Evolutionary conservation across 2,888 invertebrate species (phyloP).

Genomic region (Orgyia antiqua): DNA sequence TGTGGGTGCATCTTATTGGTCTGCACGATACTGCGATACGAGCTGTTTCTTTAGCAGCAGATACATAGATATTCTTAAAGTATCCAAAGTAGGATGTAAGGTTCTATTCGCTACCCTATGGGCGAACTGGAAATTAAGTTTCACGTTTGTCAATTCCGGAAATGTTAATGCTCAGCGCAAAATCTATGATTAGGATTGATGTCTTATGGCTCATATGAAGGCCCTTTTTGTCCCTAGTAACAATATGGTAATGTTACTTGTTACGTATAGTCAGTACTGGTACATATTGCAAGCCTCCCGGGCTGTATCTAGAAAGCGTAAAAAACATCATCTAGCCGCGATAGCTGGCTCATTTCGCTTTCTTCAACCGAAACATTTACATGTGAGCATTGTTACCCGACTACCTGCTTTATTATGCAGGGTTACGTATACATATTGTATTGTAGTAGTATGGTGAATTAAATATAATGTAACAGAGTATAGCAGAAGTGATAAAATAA

Average conservation of each 20-base stretch:
- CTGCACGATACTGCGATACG: neutral
- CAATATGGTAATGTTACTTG: conserved; percentile 7
- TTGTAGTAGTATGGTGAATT: no score
- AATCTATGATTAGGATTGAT: no score
- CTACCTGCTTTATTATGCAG: conserved; percentile 11
- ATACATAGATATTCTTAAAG: neutral
- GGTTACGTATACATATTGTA: conserved; percentile 20
- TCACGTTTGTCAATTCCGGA: no score
- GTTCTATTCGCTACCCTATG: no score
- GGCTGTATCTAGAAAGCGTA: conserved; percentile 68
- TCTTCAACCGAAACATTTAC: conserved; percentile 50
- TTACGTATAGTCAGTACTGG: conserved; percentile 15
- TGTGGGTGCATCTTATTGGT: no score
- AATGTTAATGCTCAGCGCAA: no score
- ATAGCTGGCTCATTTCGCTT: conserved; percentile 60
- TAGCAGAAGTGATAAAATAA: no score
- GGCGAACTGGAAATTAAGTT: no score
- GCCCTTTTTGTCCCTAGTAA: neutral
- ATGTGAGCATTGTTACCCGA: conserved; percentile 47
- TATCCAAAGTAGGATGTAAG: neutral
- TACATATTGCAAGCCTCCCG: conserved; percentile 25
- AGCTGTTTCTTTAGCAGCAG: neutral
- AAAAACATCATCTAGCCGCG: conserved; percentile 55
- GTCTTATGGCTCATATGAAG: no score
- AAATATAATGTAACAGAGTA: no score